Conservation (phyloP, 2,888 invertebrate species). For the Macrosoma leucophasiata region DNA sequence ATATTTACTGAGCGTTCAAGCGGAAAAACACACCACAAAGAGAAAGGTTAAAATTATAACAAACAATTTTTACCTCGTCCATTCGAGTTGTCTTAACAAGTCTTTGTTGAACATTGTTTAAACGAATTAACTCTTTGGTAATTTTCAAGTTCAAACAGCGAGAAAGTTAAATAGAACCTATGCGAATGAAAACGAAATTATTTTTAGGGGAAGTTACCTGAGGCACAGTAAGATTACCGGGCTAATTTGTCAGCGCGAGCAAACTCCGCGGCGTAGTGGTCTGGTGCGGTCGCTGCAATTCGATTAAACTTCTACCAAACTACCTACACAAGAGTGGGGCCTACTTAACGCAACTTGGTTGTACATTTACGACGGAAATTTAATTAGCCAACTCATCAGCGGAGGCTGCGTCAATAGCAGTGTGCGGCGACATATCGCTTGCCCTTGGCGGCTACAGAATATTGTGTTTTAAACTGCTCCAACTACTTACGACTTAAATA, state of each 20-base stretch:
- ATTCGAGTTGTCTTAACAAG: no score
- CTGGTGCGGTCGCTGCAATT: conserved; percentile 60
- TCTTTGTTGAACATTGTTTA: no score
- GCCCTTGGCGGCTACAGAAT: conserved; percentile 20
- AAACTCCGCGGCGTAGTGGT: conserved; percentile 47
- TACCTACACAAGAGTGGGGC: conserved; percentile 53
- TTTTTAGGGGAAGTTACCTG: conserved; percentile 49
- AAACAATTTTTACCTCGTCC: no score
- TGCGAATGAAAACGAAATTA: conserved; percentile 28
- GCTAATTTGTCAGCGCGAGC: conserved; percentile 66
- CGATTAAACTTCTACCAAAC: conserved; percentile 68
- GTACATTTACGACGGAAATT: conserved; percentile 60
- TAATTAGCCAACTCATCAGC: conserved; percentile 63
- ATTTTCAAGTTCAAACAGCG: no score
- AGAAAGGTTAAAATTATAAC: no score
- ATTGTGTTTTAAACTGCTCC: conserved; percentile 21
- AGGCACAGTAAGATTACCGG: conserved; percentile 56
- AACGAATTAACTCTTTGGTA: no score
- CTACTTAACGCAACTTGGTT: conserved; percentile 56
- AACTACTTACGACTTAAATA: conserved; percentile 18
- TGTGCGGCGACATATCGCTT: conserved; percentile 29
- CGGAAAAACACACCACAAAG: no score
- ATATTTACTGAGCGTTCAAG: no score
- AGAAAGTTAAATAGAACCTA: no score
- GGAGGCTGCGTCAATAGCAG: conserved; percentile 20